Conservation (phyloP, 1,140 invertebrate species). For the Drosophila melanogaster region DNA sequence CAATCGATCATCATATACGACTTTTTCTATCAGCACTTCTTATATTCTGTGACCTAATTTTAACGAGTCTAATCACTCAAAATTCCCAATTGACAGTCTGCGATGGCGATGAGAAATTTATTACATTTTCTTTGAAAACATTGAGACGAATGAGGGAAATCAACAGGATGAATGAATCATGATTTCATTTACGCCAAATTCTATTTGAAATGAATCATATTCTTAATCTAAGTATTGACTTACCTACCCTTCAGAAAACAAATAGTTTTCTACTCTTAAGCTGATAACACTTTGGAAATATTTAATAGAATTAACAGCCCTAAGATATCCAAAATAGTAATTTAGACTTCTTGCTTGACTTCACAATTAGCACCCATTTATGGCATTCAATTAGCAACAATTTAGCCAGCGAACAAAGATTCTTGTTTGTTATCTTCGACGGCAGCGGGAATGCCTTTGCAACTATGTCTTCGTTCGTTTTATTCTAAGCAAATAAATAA, state of each 20-base stretch:
- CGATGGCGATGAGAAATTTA: constrained; percentile 27
- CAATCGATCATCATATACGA: constrained; percentile 1
- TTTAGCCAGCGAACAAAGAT: constrained; percentile 44
- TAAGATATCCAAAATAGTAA: constrained; percentile 9
- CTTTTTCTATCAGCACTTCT: not conserved
- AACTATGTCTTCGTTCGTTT: constrained; percentile 31
- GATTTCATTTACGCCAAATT: constrained; percentile 1
- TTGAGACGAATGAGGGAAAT: constrained; percentile 3
- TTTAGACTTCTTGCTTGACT: constrained; percentile 31
- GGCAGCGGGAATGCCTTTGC: constrained; percentile 1
- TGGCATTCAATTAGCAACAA: constrained; percentile 57
- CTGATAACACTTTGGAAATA: constrained; percentile 8
- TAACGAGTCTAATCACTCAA: constrained; percentile 30
- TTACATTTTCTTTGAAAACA: constrained; percentile 7
- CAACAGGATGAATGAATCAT: constrained; percentile 50
- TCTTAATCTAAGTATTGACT: constrained; percentile 5
- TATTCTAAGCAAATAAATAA: constrained; percentile 43
- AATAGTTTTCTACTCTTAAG: not conserved
- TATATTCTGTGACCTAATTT: constrained; percentile 1
- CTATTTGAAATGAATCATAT: not conserved
- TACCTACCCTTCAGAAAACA: not conserved
- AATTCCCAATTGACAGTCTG: constrained; percentile 7
- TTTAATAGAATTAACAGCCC: constrained; percentile 2
- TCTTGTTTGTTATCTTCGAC: constrained; percentile 44
- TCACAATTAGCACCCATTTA: constrained; percentile 35